Evolutionary conservation across 2,113 vertebrate species (phyloP), one percentile per base, ranked within the genome.

Genomic region (Pipa parva): DNA sequence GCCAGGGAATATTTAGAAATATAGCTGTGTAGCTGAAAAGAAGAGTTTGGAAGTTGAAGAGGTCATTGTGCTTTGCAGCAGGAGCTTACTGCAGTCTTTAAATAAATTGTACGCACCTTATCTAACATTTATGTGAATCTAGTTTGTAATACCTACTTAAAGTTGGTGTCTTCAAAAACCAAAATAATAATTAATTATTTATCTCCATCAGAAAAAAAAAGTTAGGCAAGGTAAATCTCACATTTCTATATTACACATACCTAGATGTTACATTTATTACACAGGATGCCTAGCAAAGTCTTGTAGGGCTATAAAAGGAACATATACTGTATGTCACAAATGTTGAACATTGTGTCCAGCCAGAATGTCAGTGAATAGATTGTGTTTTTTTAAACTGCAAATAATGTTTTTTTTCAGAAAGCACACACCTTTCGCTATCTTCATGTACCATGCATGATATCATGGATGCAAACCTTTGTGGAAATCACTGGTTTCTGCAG

Each of bases 261-360:
- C 63, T 45, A n/a, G 33, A 70, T 50, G 36, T 57, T 22, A 28
- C 26, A 0, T 78, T 73, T 70, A 72, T 74, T 80, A 83, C 78
- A 73, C 86, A 89, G 81, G 81, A 80, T 88, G 86, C 79, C 87
- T 89, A 83, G 73, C 77, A 78, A 77, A 71, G 73, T 87, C 84
- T 87, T 87, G 85, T n/a, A n/a, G n/a, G n/a, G n/a, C n/a, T n/a
- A n/a, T n/a, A n/a, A n/a, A n/a, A n/a, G n/a, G n/a, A n/a, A n/a
- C n/a, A n/a, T n/a, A n/a, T n/a, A n/a, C 94, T 92, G 85, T 92
- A 81, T 92, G 87, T 93, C 90, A 91, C 91, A 95, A 93, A 87
- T 89, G 88, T 88, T 83, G 83, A 86, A 87, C 81, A 90, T 94
- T 95, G 81, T 85, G 63, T 92, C 85, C 92, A 88, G 89, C 89